Percentiles rank a stretch among this genome's conserved stretches.
Conservation (phyloP, 2,888 invertebrate genomes). For the Dioctria linearis region DNA sequence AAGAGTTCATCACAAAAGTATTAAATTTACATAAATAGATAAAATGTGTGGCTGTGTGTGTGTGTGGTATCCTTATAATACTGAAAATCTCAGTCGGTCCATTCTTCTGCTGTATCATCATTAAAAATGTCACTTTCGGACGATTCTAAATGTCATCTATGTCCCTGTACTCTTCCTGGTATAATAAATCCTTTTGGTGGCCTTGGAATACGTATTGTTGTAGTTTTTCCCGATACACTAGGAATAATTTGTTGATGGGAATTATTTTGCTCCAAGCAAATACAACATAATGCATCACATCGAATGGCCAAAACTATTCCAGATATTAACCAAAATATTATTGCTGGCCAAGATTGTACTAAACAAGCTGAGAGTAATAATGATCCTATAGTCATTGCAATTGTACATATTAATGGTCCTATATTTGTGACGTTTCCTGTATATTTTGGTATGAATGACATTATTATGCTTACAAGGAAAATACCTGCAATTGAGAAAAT, state of each 20-base stretch:
- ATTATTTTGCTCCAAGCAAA: slow-evolving; percentile 66
- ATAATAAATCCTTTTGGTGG: slow-evolving; percentile 67
- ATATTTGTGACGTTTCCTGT: slow-evolving; percentile 67
- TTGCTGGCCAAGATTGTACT: slow-evolving; percentile 69
- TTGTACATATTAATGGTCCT: slow-evolving; percentile 67
- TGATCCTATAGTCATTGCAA: slow-evolving; percentile 64
- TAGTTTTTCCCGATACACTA: slow-evolving; percentile 67
- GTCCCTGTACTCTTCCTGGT: slow-evolving; percentile 62
- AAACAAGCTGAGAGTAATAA: slow-evolving; percentile 67
- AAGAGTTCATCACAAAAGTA: too few species aligned
- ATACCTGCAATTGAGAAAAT: slow-evolving; percentile 61
- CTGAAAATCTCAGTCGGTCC: slow-evolving; percentile 61
- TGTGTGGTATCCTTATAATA: slow-evolving; percentile 19
- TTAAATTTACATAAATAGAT: background rate
- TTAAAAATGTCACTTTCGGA: slow-evolving; percentile 69
- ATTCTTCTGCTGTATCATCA: slow-evolving; percentile 65
- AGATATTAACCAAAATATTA: slow-evolving; percentile 67
- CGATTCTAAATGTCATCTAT: slow-evolving; percentile 71
- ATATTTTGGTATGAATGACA: slow-evolving; percentile 70
- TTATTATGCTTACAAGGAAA: slow-evolving; percentile 67
- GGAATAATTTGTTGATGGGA: slow-evolving; percentile 67
- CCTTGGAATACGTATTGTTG: slow-evolving; percentile 67
- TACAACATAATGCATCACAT: slow-evolving; percentile 69
- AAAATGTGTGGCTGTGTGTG: too few species aligned
- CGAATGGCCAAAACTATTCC: slow-evolving; percentile 67